A percentile compares a stretch with the other conserved stretches of the same genome.
Conservation (phyloP, 2,888 invertebrate genomes). For the Hemistola chrysoprasaria region DNA sequence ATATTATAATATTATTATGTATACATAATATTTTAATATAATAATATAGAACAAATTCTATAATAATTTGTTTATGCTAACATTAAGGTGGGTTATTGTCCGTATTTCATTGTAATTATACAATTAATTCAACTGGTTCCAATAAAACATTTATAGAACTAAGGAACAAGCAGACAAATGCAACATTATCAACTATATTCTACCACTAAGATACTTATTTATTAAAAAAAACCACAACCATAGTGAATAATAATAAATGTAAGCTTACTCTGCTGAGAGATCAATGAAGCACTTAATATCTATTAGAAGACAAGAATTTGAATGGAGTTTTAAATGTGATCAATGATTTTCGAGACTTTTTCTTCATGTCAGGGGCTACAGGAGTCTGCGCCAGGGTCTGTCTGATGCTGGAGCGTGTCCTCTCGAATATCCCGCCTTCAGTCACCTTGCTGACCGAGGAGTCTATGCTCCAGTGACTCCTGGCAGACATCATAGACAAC, state of each 20-base stretch:
- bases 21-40: slow-evolving; percentile 18
- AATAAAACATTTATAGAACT: slow-evolving; percentile 23
- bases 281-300: slow-evolving; percentile 33
- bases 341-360: slow-evolving; percentile 67
- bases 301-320: slow-evolving; percentile 67
- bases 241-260: slow-evolving; percentile 17
- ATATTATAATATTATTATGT: slow-evolving; percentile 7
- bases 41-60: slow-evolving; percentile 19
- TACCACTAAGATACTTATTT: slow-evolving; percentile 9
- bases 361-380: slow-evolving; percentile 56
- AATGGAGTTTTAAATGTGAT: slow-evolving; percentile 76
- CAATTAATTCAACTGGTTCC: slow-evolving; percentile 31
- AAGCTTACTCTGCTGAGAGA: slow-evolving; percentile 6
- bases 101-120: slow-evolving; percentile 64
- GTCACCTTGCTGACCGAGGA: slow-evolving; percentile 44
- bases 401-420: slow-evolving; percentile 47
- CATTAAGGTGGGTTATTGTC: slow-evolving; percentile 76
- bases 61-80: slow-evolving; percentile 54
- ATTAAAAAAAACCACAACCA: slow-evolving; percentile 23
- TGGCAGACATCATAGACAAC: slow-evolving; percentile 51
- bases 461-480: slow-evolving; percentile 59
- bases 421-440: slow-evolving; percentile 48
- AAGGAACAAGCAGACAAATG: slow-evolving; percentile 25
- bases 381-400: slow-evolving; percentile 53
- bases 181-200: slow-evolving; percentile 27